phyloP scores from a whole-genome alignment of 2,797 vertebrate species.

The Chaunax sp. region DNA sequence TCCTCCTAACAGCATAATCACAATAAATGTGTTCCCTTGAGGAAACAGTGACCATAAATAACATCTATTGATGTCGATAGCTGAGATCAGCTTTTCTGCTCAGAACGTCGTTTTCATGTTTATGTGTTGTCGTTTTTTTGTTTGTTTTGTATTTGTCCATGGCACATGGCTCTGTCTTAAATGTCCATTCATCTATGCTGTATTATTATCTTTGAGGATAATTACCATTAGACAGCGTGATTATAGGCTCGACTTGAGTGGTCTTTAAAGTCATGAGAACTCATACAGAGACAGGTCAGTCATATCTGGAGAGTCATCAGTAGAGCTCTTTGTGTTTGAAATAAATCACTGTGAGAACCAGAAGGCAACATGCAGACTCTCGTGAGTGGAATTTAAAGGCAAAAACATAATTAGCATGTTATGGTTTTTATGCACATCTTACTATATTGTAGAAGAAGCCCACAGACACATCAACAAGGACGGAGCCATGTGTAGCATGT shows the following conservation, averaged over 20 bases:
- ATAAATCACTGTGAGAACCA: slow-evolving; percentile 43
- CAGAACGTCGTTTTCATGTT: too few relatives aligned
- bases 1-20: slow-evolving; percentile 16
- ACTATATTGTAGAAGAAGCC: not conserved
- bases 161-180: slow-evolving; percentile 47
- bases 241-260: slow-evolving; percentile 29
- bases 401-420: slow-evolving; percentile 47
- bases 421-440: too few relatives aligned
- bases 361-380: slow-evolving; percentile 26
- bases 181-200: slow-evolving; percentile 43
- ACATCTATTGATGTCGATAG: slow-evolving; percentile 16
- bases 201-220: not conserved
- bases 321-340: slow-evolving; percentile 63
- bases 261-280: slow-evolving; percentile 58
- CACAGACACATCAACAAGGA: slow-evolving; percentile 14
- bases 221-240: slow-evolving; percentile 58
- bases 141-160: too few relatives aligned
- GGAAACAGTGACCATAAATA: slow-evolving; percentile 19
- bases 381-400: slow-evolving; percentile 22
- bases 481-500: slow-evolving; percentile 1
- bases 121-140: too few relatives aligned
- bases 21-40: slow-evolving; percentile 20
- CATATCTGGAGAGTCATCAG: slow-evolving; percentile 66
- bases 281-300: slow-evolving; percentile 57
- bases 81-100: slow-evolving; percentile 14